phyloP scores from a whole-genome alignment of 2,888 invertebrate genomes.

The Cylloceria caligata region DNA sequence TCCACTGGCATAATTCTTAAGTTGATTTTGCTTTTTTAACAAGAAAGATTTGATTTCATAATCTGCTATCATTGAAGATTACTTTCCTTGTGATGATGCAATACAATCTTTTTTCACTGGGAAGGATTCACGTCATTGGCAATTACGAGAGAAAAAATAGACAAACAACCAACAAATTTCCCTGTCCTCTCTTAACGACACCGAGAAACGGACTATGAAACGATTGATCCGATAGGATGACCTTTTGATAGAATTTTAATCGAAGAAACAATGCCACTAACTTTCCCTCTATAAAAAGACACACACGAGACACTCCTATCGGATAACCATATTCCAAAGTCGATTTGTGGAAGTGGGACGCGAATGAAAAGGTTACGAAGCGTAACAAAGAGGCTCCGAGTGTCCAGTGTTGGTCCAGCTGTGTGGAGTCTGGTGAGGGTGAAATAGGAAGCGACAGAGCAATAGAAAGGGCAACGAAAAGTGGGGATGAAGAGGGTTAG shows the following conservation, averaged over 20 bases:
- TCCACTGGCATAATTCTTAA: too few species aligned
- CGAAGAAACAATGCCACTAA: not conserved
- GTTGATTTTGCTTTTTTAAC: too few species aligned
- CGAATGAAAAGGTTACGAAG: constrained; percentile 45
- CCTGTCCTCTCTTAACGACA: too few species aligned
- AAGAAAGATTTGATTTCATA: too few species aligned
- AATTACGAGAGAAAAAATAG: too few species aligned
- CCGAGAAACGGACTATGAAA: not conserved
- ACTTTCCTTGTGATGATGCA: too few species aligned
- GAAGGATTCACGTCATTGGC: too few species aligned
- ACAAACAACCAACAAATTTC: too few species aligned
- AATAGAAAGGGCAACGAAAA: constrained; percentile 1
- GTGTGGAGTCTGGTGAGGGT: not conserved
- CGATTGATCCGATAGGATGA: not conserved
- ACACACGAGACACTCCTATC: not conserved
- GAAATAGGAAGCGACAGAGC: constrained; percentile 23
- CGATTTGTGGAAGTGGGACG: constrained; percentile 34
- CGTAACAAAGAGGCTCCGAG: constrained; percentile 37
- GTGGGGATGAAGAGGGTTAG: constrained; percentile 21
- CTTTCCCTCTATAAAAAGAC: not conserved
- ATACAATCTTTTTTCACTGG: too few species aligned
- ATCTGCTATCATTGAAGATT: too few species aligned
- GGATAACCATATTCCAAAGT: constrained; percentile 17
- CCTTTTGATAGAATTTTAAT: not conserved
- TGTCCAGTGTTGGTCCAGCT: constrained; percentile 19